Evolutionary conservation across 92 coral and sea anemone genomes (phyloP), one percentile per base, ranked within the genome.

Genomic region (Porites evermanni): DNA sequence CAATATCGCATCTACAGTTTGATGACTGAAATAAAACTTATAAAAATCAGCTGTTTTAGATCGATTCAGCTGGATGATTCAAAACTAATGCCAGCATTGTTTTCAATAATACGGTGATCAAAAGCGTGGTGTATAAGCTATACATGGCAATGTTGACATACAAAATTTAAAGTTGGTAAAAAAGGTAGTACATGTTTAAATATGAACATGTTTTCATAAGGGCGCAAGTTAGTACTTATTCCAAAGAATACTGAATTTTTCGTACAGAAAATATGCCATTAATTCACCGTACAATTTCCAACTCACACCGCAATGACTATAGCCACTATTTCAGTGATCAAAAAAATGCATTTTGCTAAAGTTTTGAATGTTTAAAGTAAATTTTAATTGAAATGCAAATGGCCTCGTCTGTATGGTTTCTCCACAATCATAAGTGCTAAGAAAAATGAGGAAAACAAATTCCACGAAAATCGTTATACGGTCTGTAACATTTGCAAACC

Each of bases 1-100:
- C 60, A 12, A 50, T 56, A 79, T 23, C 21, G 65, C 61, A 66
- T 79, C 65, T 54, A 53, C 64, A 47, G 58, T 11, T 65, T 21
- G 84, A 74, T 24, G 67, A 67, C 53, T 70, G 68, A 24, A 23
- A 18, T 8, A 64, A 44, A 68, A 38, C 47, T 38, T 64, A 53
- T 8, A 19, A 54, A 21, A 23, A 67, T 47, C 24, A 11, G 52
- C 51, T 26, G 20, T 13, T 3, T 67, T 51, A 12, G 50, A 38
- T 61, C 24, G 72, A 50, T 79, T 70, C 72, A 67, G 64, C 84
- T 52, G 73, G 74, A 53, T 53, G 29, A 66, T 51, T 10, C 20
- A 79, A 66, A 66, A 24, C 12, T 6, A 24, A 53, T 20, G 64
- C 7, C 53, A 23, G 64, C 64, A 29, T 23, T 13, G 50, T 21